phyloP scores from a whole-genome alignment of 1,140 invertebrate genomes.

The Chrysomallon squamiferum region DNA sequence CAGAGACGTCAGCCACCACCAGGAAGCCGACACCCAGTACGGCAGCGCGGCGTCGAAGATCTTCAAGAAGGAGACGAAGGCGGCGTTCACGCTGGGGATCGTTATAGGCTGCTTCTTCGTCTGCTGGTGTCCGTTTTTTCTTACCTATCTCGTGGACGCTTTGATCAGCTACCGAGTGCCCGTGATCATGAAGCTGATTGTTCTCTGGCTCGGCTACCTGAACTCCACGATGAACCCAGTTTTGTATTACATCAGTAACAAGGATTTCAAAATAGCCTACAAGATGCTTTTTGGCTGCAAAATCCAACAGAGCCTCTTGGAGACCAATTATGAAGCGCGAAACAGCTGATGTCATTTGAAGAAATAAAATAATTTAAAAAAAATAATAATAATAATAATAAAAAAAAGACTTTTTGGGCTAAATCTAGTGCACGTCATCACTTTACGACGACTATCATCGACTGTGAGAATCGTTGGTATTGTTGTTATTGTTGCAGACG shows the following conservation, averaged over 20 bases:
- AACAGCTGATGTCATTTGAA: too few species aligned
- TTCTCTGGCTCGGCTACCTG: conserved; percentile 88
- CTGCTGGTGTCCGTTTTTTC: conserved; percentile 98
- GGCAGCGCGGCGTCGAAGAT: too few species aligned
- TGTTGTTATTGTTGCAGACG: too few species aligned
- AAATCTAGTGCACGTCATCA: too few species aligned
- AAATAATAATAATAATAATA: too few species aligned
- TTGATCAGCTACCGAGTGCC: conserved; percentile 64
- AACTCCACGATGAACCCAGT: conserved; percentile 91
- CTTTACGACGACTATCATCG: too few species aligned
- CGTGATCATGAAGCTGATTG: background rate
- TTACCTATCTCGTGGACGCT: conserved; percentile 66
- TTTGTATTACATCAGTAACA: conserved; percentile 70
- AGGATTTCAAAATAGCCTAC: background rate
- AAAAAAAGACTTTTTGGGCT: too few species aligned
- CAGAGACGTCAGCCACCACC: background rate
- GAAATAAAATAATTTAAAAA: too few species aligned
- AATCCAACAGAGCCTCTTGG: too few species aligned
- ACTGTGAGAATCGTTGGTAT: too few species aligned
- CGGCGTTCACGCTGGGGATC: conserved; percentile 92
- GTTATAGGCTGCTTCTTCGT: conserved; percentile 99
- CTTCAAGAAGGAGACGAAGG: conserved; percentile 84
- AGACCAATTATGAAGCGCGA: too few species aligned
- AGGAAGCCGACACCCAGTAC: background rate
- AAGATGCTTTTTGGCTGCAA: background rate